Evolutionary conservation across 2,888 invertebrate species (phyloP).

Genomic region (Erebia ligea): DNA sequence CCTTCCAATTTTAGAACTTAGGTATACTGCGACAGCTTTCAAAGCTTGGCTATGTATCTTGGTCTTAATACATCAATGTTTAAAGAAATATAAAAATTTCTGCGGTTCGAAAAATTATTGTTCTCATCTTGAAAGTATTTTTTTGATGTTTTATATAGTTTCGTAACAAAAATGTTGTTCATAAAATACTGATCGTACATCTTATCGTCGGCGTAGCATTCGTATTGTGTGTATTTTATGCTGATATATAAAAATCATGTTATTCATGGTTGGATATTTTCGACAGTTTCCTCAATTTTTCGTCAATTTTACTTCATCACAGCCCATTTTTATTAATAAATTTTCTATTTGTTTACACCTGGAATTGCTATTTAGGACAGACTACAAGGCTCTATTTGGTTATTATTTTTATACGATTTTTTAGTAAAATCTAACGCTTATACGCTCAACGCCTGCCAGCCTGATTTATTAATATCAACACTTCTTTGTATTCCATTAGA

Average conservation of each 20-base stretch:
- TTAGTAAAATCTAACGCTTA: not conserved
- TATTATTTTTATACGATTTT: not conserved
- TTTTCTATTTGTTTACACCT: no score
- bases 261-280: conserved; percentile 1
- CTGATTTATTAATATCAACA: not conserved
- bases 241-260: not conserved
- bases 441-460: no score
- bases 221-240: not conserved
- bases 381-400: no score
- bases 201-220: conserved; percentile 10
- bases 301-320: no score
- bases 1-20: not conserved
- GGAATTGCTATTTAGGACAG: no score
- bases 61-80: not conserved
- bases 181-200: conserved; percentile 18
- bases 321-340: no score
- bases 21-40: not conserved
- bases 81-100: conserved; percentile 18
- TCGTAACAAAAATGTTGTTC: conserved; percentile 17
- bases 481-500: no score
- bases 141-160: conserved; percentile 17
- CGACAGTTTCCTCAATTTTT: no score
- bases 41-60: not conserved
- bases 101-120: conserved; percentile 23
- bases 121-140: conserved; percentile 18